Percentiles rank a stretch among this genome's conserved stretches.
Conservation (phyloP, 2,888 invertebrate genomes). For the Andrena bucephala region DNA sequence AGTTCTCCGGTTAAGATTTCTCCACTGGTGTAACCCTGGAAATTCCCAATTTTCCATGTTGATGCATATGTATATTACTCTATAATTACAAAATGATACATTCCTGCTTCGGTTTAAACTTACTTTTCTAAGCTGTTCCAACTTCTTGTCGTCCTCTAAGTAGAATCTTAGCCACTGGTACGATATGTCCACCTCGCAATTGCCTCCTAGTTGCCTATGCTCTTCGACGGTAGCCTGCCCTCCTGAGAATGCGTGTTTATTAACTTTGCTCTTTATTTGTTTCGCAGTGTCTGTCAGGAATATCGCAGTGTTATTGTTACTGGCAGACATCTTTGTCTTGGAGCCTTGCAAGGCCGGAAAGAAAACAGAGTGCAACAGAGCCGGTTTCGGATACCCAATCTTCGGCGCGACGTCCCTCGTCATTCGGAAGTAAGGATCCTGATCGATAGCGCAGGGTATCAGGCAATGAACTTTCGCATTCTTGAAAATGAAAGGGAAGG, state of each 20-base stretch:
- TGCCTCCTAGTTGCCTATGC: conserved; percentile 95
- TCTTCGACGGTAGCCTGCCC: conserved; percentile 97
- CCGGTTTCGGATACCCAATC: conserved; percentile 94
- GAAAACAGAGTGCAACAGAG: conserved; percentile 94
- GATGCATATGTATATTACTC: too few species aligned
- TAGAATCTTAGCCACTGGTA: conserved; percentile 98
- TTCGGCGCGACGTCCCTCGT: conserved; percentile 98
- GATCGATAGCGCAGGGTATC: conserved; percentile 99
- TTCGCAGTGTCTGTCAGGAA: conserved; percentile 98
- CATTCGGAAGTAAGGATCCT: conserved; percentile 99
- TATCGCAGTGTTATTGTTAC: conserved; percentile 96
- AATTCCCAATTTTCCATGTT: conserved; percentile 19
- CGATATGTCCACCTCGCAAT: conserved; percentile 97
- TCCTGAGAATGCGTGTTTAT: conserved; percentile 99
- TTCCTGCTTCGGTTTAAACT: conserved; percentile 31
- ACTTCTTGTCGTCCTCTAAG: conserved; percentile 94
- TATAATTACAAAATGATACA: too few species aligned
- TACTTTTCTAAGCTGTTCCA: conserved; percentile 91
- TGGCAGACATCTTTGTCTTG: conserved; percentile 99
- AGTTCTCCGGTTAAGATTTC: conserved; percentile 96
- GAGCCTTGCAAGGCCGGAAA: conserved; percentile 98
- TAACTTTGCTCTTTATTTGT: conserved; percentile 98
- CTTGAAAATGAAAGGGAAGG: conserved; percentile 96
- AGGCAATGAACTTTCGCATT: conserved; percentile 92
- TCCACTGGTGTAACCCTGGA: conserved; percentile 93